Evolutionary conservation across 2,797 vertebrate genomes (phyloP), one percentile per base, ranked within the genome.

Genomic region (Amphiprion clarkii): DNA sequence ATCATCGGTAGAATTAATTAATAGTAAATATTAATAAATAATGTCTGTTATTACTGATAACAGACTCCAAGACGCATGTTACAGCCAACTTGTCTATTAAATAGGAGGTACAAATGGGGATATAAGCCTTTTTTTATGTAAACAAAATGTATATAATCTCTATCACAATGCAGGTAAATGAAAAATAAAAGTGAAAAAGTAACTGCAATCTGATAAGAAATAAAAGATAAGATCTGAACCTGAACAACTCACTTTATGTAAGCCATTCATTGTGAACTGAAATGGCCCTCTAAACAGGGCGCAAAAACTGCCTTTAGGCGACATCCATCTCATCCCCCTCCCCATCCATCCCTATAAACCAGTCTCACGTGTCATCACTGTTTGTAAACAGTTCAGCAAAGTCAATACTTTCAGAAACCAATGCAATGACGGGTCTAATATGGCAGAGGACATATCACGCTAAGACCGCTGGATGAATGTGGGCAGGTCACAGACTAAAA

Each of bases 311-410:
- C 72, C 89, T 88, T 58, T 29, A 44, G 78, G 79, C 51, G 11
- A 76, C 62, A 73, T 83, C 63, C 51, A 62, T 75, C 55, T 73
- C 72, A 78, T 23, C 23, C 23, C 1, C 2, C 23, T 23, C 23
- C 69, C 36, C 53, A 59, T 68, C 60, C 25, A n/a, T 69, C 71
- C 55, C 67, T 54, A 64, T 82, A 58, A 88, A 56, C 78, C 68
- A 63, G 71, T 71, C 81, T 85, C 86, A 84, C 60, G 17, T 86
- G 81, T 88, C 71, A 75, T 56, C 62, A 77, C 73, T 93, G 91
- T 95, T 93, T 94, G 86, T 87, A 94, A 93, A 93, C 88, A 89
- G 76, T 77, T 85, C 80, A 87, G 72, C 74, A 64, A 85, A 87
- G 76, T 84, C 82, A 71, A 88, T 89, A 70, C 73, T 79, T 84